Percentiles rank a stretch among this genome's conserved stretches.
phyloP scores from a whole-genome alignment of 30 jellyfish, hydroid and myxozoan genomes.

The Calvadosia cruxmelitensis region DNA sequence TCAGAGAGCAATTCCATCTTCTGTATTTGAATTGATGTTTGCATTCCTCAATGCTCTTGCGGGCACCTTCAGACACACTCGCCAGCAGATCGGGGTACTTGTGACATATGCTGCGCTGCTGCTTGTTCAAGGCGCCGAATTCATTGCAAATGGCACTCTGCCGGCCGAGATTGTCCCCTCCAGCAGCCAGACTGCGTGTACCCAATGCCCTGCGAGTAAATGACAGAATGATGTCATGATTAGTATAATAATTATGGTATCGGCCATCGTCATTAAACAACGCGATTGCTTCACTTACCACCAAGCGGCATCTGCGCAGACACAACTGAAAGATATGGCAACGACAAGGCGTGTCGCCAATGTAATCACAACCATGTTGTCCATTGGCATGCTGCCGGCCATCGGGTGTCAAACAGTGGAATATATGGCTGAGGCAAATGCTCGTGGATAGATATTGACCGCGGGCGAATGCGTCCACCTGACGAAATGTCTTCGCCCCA shows the following conservation, averaged over 20 bases:
- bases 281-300: neutral
- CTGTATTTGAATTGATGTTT: neutral
- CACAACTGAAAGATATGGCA: too few species aligned
- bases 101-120: conserved; percentile 59
- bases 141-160: conserved; percentile 38
- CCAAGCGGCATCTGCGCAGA: neutral
- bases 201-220: conserved; percentile 66
- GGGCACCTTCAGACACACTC: conserved; percentile 47
- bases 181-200: conserved; percentile 28
- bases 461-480: too few species aligned
- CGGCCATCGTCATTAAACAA: too few species aligned
- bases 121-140: conserved; percentile 40
- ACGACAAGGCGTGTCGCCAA: too few species aligned
- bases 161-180: neutral
- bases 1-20: neutral
- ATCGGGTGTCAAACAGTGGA: too few species aligned
- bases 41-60: neutral
- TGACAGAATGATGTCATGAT: neutral
- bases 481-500: too few species aligned
- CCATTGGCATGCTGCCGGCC: too few species aligned
- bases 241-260: too few species aligned
- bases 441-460: too few species aligned
- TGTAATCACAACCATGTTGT: too few species aligned
- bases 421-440: too few species aligned
- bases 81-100: conserved; percentile 72